Percentiles rank a stretch among this genome's conserved stretches.
These are phyloP conservation scores for Gerris buenoi DNA, from an alignment of 1,140 invertebrate genomes.

Conservation along the genomic window DNA sequence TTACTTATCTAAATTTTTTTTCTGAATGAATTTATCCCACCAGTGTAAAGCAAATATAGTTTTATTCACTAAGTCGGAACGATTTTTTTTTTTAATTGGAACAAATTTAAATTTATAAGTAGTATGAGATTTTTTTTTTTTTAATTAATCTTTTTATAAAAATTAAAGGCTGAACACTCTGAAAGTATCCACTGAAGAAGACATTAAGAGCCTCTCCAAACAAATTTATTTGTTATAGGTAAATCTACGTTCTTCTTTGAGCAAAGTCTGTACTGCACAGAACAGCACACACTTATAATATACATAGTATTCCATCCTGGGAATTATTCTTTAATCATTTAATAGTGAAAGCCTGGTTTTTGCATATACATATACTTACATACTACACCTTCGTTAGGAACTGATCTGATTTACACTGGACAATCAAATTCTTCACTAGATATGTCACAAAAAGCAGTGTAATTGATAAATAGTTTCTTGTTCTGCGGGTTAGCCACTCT, in stretches of 20 bases:
- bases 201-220: background rate
- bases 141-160: background rate
- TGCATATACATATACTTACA: background rate
- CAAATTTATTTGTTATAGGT: background rate
- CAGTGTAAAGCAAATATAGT: background rate
- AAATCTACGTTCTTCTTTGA: background rate
- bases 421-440: background rate
- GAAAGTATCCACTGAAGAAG: background rate
- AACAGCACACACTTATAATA: background rate
- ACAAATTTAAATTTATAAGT: background rate
- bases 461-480: background rate
- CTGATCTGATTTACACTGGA: background rate
- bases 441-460: background rate
- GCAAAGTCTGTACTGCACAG: background rate
- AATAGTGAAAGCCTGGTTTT: background rate
- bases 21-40: background rate
- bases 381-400: background rate
- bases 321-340: background rate
- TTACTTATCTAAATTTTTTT: background rate
- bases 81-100: background rate
- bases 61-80: background rate
- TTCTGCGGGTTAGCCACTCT: background rate
- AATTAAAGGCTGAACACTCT: background rate
- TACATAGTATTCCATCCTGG: background rate
- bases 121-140: background rate